phyloP scores from a whole-genome alignment of 2,888 invertebrate genomes.

The Volucella bombylans region DNA sequence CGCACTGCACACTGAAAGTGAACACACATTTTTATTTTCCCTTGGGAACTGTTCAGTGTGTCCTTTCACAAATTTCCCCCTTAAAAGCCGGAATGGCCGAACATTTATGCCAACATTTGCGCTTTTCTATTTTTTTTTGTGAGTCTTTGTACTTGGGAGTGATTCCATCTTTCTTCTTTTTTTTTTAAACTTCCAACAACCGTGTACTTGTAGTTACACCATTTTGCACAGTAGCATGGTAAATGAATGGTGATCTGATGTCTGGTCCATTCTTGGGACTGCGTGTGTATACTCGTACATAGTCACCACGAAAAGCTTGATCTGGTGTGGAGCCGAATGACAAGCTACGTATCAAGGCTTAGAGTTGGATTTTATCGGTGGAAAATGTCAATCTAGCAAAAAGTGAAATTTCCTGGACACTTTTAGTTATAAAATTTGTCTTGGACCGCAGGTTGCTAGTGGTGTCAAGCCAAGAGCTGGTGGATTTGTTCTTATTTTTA shows the following conservation, averaged over 20 bases:
- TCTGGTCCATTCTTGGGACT: slow-evolving; percentile 14
- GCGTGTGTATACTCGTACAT: neutral
- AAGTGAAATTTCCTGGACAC: slow-evolving; percentile 60
- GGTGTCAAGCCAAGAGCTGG: slow-evolving; percentile 29
- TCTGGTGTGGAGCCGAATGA: slow-evolving; percentile 14
- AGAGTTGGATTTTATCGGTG: slow-evolving; percentile 48
- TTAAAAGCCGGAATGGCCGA: slow-evolving; percentile 53
- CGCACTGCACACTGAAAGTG: neutral
- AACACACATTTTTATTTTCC: slow-evolving; percentile 63
- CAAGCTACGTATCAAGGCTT: slow-evolving; percentile 41
- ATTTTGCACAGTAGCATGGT: slow-evolving; percentile 10
- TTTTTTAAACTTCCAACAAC: neutral
- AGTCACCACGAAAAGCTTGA: slow-evolving; percentile 15
- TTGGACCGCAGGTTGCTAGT: slow-evolving; percentile 59
- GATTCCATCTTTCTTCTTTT: slow-evolving; percentile 27
- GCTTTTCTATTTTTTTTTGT: slow-evolving; percentile 11
- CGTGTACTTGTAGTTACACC: slow-evolving; percentile 20
- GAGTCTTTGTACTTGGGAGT: slow-evolving; percentile 17
- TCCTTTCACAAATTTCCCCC: slow-evolving; percentile 41
- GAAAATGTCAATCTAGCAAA: slow-evolving; percentile 63
- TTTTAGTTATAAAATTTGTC: slow-evolving; percentile 64
- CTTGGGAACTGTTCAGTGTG: slow-evolving; percentile 61
- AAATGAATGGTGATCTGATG: slow-evolving; percentile 30
- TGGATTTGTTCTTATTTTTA: neutral
- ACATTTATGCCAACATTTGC: slow-evolving; percentile 55